Conservation (phyloP, 2,113 vertebrate genomes). For the Pterocles burchelli region DNA sequence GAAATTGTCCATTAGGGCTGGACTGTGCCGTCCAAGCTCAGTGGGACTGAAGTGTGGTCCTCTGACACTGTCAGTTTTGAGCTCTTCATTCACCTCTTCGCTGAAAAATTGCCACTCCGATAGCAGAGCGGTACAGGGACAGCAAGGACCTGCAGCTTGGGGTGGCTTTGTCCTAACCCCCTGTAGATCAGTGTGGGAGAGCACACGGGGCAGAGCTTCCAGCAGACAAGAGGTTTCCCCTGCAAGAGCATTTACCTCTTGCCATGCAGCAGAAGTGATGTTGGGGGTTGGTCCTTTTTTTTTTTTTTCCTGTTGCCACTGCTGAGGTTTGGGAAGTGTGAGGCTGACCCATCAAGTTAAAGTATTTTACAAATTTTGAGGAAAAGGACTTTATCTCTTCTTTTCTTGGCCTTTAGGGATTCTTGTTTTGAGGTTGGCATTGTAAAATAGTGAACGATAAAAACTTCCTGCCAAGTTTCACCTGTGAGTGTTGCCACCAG, state of each 20-base stretch:
- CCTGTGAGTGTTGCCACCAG: not conserved
- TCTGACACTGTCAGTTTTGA: not conserved
- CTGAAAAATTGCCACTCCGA: not conserved
- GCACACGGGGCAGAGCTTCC: not conserved
- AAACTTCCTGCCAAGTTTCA: not conserved
- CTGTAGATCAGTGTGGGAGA: not conserved
- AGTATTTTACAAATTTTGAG: not conserved
- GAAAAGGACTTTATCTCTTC: not conserved
- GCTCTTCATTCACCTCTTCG: not conserved
- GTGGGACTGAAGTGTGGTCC: accelerated
- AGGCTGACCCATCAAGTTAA: not conserved
- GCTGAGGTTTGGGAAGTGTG: not conserved
- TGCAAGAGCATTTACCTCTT: not conserved
- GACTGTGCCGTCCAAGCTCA: not conserved
- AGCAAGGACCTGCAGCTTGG: not conserved
- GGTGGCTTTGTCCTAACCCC: not conserved
- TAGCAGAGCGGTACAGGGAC: not conserved
- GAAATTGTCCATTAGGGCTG: not conserved
- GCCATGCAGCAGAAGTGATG: not conserved
- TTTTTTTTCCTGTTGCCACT: not conserved
- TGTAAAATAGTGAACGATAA: not conserved
- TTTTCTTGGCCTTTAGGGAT: not conserved
- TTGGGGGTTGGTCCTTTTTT: not conserved
- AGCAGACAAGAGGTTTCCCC: not conserved
- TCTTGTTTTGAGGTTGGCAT: not conserved